Base-by-base conservation (phyloP, 2,113 vertebrate species). In the Hippocampus mohnikei region DNA sequence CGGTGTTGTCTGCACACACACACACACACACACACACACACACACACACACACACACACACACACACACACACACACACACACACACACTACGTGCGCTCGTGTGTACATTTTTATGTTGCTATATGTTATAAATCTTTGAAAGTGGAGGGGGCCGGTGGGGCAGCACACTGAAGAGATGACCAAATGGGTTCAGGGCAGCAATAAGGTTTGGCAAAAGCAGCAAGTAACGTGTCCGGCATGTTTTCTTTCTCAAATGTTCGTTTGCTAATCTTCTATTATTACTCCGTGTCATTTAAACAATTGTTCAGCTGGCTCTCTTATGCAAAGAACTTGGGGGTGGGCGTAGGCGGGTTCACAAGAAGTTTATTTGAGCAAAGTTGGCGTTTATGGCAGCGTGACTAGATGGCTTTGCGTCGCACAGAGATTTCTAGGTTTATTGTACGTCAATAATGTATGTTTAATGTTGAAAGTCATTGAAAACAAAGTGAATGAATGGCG, bases 91-190 rank as follows among this genome's bases (percentile, higher is more conserved):
- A 1, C 5, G 6, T 37, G 6, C 33, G 33, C 33, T 37, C 33
- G 86, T 88, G 80, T 87, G 88, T 88, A 84, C 85, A 88, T 90
- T 90, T 87, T 90, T 89, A 85, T 87, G 87, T 88, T 90, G 87
- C 87, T 90, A 87, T 89, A 88, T 84, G 89, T 88, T 85, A 89
- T 90, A 90, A 90, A 90, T 90, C 89, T 89, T 85, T 68, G 67
- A 81, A 75, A 80, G 86, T 83, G 77, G 83, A 66, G 83, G 74
- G 85, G 84, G 76, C 65, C 62, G 42, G 71, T 61, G 69, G 70
- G 76, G 68, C 16, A 75, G 68, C 69, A 78, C 75, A 48, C 42
- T n/a, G 1, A 44, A 70, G 81, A 75, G 79, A 79, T 80, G 87
- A 82, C 81, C 79, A 61, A 73, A 79, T 74, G 46, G 80, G 77